Evolutionary conservation across 2,113 vertebrate genomes (phyloP), one percentile per base, ranked within the genome.

Genomic region (Labeo catla): DNA sequence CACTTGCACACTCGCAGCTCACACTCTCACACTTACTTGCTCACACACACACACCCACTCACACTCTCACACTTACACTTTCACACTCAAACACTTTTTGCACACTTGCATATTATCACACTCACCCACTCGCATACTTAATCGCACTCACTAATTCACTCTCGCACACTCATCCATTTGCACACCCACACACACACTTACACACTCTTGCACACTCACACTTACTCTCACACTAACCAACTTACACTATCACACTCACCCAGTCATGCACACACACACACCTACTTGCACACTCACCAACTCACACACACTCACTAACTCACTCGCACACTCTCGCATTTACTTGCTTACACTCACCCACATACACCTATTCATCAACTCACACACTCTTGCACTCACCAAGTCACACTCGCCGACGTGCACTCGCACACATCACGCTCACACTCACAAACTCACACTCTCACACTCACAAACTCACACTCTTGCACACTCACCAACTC

Each of bases 381-480:
- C 43, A 4, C 47, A 54, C 70, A 21, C 61, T 1, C 7, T 47
- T 8, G 2, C 66, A 63, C 8, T 50, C 28, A 2, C 77, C 2
- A 0, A 1, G n/a, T n/a, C n/a, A n/a, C n/a, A n/a, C n/a, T n/a
- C n/a, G n/a, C n/a, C n/a, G n/a, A n/a, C n/a, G n/a, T n/a, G n/a
- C n/a, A n/a, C 52, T 23, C 73, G 45, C 82, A 87, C 87, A 70
- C 84, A 86, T 47, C 45, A 9, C 45, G 1, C 45, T 9, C n/a
- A n/a, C 84, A 76, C 74, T 84, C 76, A 84, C 73, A 84, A 78
- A 63, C 76, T 89, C 45, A 84, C 79, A 88, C 70, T 82, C 78
- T 84, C 59, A 86, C 68, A 77, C 83, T 85, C 85, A 85, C 90
- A 88, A 68, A 90, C 34, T 10, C 47, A 19, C 34, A 89, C 19